Evolutionary conservation across 2,888 invertebrate genomes (phyloP).

Genomic region (Phalangium opilio): DNA sequence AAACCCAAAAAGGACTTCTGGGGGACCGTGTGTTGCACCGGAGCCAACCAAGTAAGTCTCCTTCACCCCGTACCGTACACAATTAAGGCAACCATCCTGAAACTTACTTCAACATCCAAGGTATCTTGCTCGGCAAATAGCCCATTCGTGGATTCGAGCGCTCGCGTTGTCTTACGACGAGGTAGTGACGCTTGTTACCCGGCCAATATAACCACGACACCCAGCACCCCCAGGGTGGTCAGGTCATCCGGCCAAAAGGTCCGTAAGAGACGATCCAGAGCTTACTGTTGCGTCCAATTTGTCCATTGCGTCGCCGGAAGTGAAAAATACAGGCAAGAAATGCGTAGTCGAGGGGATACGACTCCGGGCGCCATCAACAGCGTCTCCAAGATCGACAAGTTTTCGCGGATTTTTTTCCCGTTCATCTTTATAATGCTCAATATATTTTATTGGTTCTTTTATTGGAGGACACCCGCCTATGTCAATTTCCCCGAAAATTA

Average conservation of each 20-base stretch:
- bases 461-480: conserved; percentile 31
- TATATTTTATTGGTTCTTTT: conserved; percentile 61
- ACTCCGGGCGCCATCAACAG: conserved; percentile 38
- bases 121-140: no score
- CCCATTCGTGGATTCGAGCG: no score
- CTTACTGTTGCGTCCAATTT: conserved; percentile 7
- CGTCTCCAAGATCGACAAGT: conserved; percentile 62
- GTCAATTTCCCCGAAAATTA: background rate
- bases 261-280: conserved; percentile 4
- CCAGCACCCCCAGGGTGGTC: conserved; percentile 3
- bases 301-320: conserved; percentile 7
- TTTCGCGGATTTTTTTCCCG: conserved; percentile 58
- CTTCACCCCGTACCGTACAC: no score
- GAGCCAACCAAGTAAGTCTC: no score
- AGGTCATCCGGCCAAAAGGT: conserved; percentile 7
- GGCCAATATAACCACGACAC: background rate
- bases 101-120: no score
- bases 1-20: no score
- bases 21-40: no score
- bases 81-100: no score
- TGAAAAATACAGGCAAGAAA: conserved; percentile 10
- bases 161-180: no score
- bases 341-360: conserved; percentile 3
- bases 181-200: no score
- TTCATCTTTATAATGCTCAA: conserved; percentile 57